Base-by-base conservation (phyloP, 2,888 invertebrate genomes). In the Dermolepida albohirtum region DNA sequence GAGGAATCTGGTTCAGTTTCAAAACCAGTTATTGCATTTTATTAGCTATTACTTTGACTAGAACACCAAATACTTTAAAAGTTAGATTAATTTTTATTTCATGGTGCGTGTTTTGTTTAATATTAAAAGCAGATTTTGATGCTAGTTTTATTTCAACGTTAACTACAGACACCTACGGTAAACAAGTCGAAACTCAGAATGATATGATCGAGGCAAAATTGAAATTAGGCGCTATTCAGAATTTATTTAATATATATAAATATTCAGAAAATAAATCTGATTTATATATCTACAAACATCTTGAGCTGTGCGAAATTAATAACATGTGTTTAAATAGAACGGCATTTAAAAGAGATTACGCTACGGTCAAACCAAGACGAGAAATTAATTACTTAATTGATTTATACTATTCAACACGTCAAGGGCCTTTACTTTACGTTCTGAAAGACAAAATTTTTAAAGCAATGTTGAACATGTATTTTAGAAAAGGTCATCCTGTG, bases 401-500 rank as follows among this genome's bases (percentile, higher is more conserved):
- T 2, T 2, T 27, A 12, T 12, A 47, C 47, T 57, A 57, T 34
- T 54, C 11, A 14, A 27, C 55, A 11, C 6, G 8, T 16, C 29
- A 57, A n/a, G 57, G 55, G 1, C 43, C 47, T 11, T 6, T 29
- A 8, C 4, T 66, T 44, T 40, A 66, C 34, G 39, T 57, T 10
- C 11, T 66, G 12, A 49, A 66, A 11, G 57, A 66, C 11, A 44
- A 47, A 34, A 27, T 66, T n/a, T 29, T 47, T 55, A 34, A 39
- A 27, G 49, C 40, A n/a, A n/a, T 40, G 12, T 7, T 57, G 12
- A 55, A 41, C 10, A 14, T 57, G 47, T 66, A 55, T 40, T 54
- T 64, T n/a, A 52, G 44, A 14, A 64, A 64, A 51, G 54, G 64
- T 6, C 44, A 54, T 34, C 64, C 54, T 12, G 14, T 64, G 12